Evolutionary conservation across 2,888 invertebrate genomes (phyloP).

Genomic region (Dorcus parallelipipedus): DNA sequence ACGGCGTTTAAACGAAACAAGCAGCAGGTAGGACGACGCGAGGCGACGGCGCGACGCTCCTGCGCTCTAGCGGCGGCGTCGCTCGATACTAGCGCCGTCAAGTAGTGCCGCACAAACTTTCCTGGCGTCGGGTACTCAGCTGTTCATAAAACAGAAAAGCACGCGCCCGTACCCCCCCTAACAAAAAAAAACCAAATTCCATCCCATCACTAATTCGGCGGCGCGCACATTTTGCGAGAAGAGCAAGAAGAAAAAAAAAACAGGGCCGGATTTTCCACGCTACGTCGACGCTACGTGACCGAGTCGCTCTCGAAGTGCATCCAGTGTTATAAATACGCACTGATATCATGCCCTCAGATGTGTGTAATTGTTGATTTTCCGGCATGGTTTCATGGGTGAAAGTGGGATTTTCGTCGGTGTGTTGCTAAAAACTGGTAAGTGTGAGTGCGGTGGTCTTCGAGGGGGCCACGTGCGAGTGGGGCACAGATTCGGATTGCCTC

Average conservation of each 20-base stretch:
- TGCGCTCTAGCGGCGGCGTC: constrained; percentile 47
- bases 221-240: background rate
- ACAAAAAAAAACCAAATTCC: background rate
- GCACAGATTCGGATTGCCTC: constrained; percentile 44
- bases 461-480: constrained; percentile 47
- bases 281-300: background rate
- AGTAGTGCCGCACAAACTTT: constrained; percentile 49
- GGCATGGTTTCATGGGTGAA: background rate
- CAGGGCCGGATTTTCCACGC: background rate
- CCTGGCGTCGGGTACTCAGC: constrained; percentile 47
- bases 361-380: background rate
- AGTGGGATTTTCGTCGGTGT: background rate
- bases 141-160: constrained; percentile 8
- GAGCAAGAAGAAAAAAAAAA: background rate
- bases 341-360: background rate
- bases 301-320: background rate
- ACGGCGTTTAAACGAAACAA: constrained; percentile 23
- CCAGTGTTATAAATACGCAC: background rate
- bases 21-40: constrained; percentile 46
- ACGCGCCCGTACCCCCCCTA: background rate
- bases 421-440: constrained; percentile 13
- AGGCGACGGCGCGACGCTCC: constrained; percentile 44
- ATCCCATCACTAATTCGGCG: background rate
- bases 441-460: constrained; percentile 37
- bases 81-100: constrained; percentile 46